Evolutionary conservation across 1,140 invertebrate genomes (phyloP).

Genomic region (Onthophagus taurus): DNA sequence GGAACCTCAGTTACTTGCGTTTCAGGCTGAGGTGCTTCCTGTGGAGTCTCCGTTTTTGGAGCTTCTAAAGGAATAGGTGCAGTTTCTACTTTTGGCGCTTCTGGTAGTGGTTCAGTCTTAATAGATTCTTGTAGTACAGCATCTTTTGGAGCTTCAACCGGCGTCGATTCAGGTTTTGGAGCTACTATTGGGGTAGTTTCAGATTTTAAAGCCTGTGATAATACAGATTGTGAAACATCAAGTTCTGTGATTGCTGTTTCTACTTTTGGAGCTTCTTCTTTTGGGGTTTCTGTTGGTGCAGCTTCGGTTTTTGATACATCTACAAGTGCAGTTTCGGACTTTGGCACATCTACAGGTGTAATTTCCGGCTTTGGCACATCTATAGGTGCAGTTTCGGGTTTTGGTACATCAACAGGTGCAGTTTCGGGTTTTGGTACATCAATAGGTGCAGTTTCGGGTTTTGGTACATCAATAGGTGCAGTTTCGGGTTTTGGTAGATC

Average conservation of each 20-base stretch:
- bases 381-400: conserved; percentile 9
- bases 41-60: conserved; percentile 7
- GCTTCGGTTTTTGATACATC: conserved; percentile 16
- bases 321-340: no score
- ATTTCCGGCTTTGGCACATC: conserved; percentile 19
- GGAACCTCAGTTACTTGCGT: conserved; percentile 13
- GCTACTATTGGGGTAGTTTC: no score
- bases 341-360: conserved; percentile 17
- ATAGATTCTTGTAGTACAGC: conserved; percentile 8
- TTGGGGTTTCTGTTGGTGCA: no score
- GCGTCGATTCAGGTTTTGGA: conserved; percentile 14
- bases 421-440: neutral
- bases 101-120: neutral
- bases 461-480: neutral
- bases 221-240: neutral
- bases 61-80: conserved; percentile 9
- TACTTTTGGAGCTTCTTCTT: conserved; percentile 10
- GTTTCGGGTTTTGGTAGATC: neutral
- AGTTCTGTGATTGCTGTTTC: conserved; percentile 8
- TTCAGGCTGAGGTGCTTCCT: conserved; percentile 16
- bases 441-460: neutral
- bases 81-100: neutral
- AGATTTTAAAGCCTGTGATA: no score
- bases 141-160: conserved; percentile 19
- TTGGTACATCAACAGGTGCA: conserved; percentile 10